These are phyloP conservation scores for Cheirogaleus medius DNA, from an alignment of 2,113 vertebrate genomes.

Conservation along the genomic window DNA sequence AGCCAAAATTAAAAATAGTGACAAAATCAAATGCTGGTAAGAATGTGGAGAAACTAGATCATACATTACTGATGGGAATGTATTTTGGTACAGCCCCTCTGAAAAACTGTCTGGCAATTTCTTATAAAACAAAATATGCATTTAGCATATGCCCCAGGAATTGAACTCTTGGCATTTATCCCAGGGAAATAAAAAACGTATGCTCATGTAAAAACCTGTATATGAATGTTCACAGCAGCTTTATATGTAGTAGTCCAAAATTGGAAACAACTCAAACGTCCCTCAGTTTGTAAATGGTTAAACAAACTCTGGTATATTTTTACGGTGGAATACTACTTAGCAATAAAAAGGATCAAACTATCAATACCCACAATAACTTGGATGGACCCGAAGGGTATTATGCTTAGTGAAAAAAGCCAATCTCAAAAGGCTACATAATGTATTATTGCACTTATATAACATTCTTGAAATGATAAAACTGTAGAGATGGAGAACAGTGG, in stretches of 20 bases:
- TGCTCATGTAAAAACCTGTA: not conserved
- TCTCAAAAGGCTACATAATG: not conserved
- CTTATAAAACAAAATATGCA: not conserved
- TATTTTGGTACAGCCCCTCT: not conserved
- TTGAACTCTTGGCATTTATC: not conserved
- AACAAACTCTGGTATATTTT: not conserved
- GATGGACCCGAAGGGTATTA: not conserved
- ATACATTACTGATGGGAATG: not conserved
- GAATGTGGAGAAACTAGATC: not conserved
- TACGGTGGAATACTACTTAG: not conserved
- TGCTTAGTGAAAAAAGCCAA: not conserved
- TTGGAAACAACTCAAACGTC: not conserved
- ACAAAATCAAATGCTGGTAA: not conserved
- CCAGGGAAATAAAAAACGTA: constrained; percentile 29
- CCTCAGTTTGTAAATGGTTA: not conserved
- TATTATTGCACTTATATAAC: not conserved
- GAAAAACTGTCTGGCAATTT: not conserved
- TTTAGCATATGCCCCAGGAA: not conserved
- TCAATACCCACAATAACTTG: not conserved
- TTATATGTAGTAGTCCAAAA: not conserved
- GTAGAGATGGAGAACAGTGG: not conserved
- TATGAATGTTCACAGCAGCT: not conserved
- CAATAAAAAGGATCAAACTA: not conserved
- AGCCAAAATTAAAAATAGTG: not conserved
- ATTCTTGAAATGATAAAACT: not conserved